A percentile compares a stretch with the other conserved stretches of the same genome.
These are phyloP conservation scores for Melanophora roralis DNA, from an alignment of 2,888 invertebrate genomes.

Conservation along the genomic window DNA sequence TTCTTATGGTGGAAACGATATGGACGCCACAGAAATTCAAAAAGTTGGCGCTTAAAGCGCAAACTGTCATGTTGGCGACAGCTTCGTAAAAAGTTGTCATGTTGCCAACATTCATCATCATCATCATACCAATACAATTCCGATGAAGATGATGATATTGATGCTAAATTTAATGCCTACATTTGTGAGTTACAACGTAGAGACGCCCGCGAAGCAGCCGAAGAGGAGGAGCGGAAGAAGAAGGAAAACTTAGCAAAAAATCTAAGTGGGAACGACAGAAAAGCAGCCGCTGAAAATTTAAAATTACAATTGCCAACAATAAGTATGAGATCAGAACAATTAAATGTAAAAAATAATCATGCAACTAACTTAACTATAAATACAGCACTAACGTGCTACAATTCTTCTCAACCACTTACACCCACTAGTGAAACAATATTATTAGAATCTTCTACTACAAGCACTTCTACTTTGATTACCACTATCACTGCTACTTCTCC, in stretches of 20 bases:
- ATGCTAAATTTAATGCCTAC: constrained; percentile 74
- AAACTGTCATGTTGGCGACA: constrained; percentile 32
- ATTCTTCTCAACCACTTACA: constrained; percentile 12
- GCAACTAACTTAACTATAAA: constrained; percentile 36
- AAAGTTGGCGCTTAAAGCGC: constrained; percentile 45
- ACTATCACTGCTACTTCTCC: not conserved
- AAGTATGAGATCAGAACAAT: constrained; percentile 51
- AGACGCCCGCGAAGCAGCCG: constrained; percentile 60
- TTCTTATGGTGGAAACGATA: constrained; percentile 63
- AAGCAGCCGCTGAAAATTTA: constrained; percentile 16
- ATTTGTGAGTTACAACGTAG: constrained; percentile 71
- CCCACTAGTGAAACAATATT: constrained; percentile 6
- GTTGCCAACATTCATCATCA: constrained; percentile 38
- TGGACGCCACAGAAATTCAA: constrained; percentile 43
- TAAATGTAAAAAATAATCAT: constrained; percentile 38
- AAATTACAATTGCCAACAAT: constrained; percentile 42
- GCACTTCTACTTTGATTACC: not conserved
- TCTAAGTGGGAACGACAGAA: constrained; percentile 24
- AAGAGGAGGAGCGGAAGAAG: constrained; percentile 1
- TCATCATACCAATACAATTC: constrained; percentile 64
- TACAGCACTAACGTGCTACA: constrained; percentile 7
- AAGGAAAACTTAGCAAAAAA: not conserved
- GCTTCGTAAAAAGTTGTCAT: constrained; percentile 18
- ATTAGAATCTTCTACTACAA: constrained; percentile 18
- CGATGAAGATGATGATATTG: constrained; percentile 74